Conservation (phyloP, 2,797 vertebrate genomes). For the Triplophysa yarkandensis region DNA sequence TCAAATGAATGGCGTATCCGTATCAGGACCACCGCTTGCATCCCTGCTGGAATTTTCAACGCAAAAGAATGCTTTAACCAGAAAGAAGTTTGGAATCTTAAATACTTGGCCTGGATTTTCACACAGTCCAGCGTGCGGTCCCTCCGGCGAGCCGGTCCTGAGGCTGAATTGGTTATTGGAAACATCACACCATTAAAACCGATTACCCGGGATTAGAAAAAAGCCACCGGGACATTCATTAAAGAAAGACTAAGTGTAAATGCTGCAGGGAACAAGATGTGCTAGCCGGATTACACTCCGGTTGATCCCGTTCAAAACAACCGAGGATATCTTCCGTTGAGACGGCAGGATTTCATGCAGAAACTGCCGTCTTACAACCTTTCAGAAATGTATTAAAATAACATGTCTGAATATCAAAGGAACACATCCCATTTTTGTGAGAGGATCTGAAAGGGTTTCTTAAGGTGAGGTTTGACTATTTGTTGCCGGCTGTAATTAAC, state of each 20-base stretch:
- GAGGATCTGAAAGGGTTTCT: constrained; percentile 8
- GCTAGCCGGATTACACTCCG: constrained; percentile 35
- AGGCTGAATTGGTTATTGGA: constrained; percentile 37
- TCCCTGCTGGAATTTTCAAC: neutral
- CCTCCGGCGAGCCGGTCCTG: constrained; percentile 16
- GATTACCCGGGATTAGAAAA: constrained; percentile 43
- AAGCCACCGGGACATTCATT: constrained; percentile 43
- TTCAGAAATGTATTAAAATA: constrained; percentile 9
- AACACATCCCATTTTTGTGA: constrained; percentile 2
- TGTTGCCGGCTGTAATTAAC: constrained; percentile 6
- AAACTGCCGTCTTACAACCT: neutral
- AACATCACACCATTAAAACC: constrained; percentile 41
- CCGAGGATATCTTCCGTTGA: constrained; percentile 10
- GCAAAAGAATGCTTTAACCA: neutral
- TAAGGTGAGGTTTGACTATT: constrained; percentile 17
- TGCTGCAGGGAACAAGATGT: constrained; percentile 40
- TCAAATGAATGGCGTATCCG: neutral
- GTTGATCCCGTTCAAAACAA: constrained; percentile 28
- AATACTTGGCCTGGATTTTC: constrained; percentile 12
- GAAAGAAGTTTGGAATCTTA: neutral
- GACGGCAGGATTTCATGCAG: constrained; percentile 18
- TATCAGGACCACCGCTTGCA: neutral
- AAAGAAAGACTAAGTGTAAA: constrained; percentile 46
- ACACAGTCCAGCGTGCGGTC: neutral
- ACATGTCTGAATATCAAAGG: neutral